A percentile compares a stretch with the other conserved stretches of the same genome.
Conservation (phyloP, 2,888 invertebrate species). For the Perithous albicinctus region DNA sequence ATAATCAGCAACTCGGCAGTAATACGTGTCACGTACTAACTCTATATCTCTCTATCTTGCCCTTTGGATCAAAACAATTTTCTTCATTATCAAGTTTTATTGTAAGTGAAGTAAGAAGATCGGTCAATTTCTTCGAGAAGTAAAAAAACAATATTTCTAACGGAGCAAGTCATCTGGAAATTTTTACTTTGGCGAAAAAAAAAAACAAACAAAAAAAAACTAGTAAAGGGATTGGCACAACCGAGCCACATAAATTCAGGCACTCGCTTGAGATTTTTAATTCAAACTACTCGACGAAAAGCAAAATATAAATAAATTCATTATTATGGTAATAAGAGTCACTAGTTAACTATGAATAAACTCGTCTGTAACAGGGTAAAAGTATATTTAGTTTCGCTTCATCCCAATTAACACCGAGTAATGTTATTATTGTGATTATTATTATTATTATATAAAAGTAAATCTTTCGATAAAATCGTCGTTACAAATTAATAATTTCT, state of each 20-base stretch:
- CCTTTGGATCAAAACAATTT: conserved; percentile 29
- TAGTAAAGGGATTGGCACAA: conserved; percentile 24
- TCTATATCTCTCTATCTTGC: background rate
- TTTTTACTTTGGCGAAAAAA: background rate
- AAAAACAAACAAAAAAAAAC: no score
- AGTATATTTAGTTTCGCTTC: conserved; percentile 61
- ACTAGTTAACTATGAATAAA: conserved; percentile 39
- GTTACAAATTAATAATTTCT: background rate
- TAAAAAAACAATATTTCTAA: background rate
- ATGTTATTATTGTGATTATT: background rate
- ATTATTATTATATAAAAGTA: background rate
- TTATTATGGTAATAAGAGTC: conserved; percentile 52
- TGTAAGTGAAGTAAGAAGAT: conserved; percentile 10
- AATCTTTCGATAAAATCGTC: background rate
- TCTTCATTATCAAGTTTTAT: conserved; percentile 23
- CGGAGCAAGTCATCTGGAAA: background rate
- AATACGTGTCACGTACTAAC: background rate
- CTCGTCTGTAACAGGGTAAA: conserved; percentile 69
- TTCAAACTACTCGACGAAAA: conserved; percentile 10
- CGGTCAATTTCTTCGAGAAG: background rate
- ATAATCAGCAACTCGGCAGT: background rate
- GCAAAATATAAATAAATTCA: conserved; percentile 5
- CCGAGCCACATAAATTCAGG: conserved; percentile 22
- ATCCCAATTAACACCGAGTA: conserved; percentile 12
- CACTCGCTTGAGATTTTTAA: conserved; percentile 14